Evolutionary conservation across 2,797 vertebrate genomes (phyloP).

Genomic region (Salarias fasciatus): DNA sequence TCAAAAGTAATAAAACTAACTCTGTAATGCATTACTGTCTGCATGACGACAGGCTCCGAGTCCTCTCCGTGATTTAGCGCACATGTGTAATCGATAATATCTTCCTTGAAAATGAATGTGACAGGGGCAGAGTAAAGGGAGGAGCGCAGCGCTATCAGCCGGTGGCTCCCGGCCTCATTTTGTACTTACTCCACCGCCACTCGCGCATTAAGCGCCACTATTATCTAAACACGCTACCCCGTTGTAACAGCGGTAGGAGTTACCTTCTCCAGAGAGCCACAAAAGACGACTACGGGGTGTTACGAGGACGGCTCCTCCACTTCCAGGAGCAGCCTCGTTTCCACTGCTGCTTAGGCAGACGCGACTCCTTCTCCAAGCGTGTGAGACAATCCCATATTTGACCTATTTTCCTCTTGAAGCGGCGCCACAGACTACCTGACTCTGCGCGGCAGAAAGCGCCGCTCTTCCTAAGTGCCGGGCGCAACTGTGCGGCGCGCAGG

Average conservation of each 20-base stretch:
- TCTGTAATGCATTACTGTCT: constrained; percentile 58
- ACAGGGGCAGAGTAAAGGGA: constrained; percentile 15
- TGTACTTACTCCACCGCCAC: neutral
- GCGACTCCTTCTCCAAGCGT: constrained; percentile 20
- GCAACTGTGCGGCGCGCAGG: constrained; percentile 31
- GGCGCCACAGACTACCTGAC: constrained; percentile 37
- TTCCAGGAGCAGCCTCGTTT: constrained; percentile 26
- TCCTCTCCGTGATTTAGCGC: constrained; percentile 59
- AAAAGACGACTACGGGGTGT: neutral
- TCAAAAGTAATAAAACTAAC: constrained; percentile 64
- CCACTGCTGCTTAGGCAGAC: constrained; percentile 27
- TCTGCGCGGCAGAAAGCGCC: constrained; percentile 17
- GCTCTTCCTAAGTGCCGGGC: constrained; percentile 40
- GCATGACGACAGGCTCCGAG: constrained; percentile 34
- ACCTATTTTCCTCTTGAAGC: constrained; percentile 55
- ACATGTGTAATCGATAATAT: constrained; percentile 39
- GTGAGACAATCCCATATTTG: constrained; percentile 58
- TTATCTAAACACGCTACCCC: neutral
- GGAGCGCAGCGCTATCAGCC: constrained; percentile 1
- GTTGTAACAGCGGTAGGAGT: neutral
- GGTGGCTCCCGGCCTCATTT: neutral
- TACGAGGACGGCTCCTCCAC: constrained; percentile 22
- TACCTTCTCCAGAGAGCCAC: constrained; percentile 5
- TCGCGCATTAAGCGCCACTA: constrained; percentile 1
- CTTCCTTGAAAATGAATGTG: constrained; percentile 37